Evolutionary conservation across 2,113 vertebrate species (phyloP).

Genomic region (Onychostruthus taczanowskii): DNA sequence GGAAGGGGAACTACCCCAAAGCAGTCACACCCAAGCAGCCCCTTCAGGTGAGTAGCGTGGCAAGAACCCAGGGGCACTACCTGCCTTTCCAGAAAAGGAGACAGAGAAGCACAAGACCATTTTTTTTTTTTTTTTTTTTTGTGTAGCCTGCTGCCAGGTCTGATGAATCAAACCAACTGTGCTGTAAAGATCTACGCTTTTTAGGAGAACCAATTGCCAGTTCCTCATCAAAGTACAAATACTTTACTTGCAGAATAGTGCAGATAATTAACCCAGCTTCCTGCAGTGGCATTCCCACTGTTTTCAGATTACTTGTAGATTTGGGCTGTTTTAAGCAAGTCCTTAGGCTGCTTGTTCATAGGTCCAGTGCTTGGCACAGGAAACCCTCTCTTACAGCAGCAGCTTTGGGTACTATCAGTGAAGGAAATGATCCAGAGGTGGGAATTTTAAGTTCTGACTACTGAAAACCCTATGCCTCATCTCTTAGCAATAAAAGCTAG

Average conservation of each 20-base stretch:
- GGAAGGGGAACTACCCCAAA: not conserved
- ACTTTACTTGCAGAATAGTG: not conserved
- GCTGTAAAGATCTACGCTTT: not conserved
- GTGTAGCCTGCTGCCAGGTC: not conserved
- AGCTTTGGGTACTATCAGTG: not conserved
- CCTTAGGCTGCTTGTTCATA: not conserved
- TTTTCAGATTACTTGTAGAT: not conserved
- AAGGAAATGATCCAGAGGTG: not conserved
- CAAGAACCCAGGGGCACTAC: not conserved
- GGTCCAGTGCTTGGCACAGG: not conserved
- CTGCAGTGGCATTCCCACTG: not conserved
- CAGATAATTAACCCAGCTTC: not conserved
- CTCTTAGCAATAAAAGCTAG: not conserved
- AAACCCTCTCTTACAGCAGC: not conserved
- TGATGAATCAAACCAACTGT: rapidly evolving
- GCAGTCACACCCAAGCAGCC: not conserved
- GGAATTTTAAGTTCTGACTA: not conserved
- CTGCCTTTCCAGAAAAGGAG: not conserved
- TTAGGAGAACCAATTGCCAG: not conserved
- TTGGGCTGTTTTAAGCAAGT: not conserved
- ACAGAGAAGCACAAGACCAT: not conserved
- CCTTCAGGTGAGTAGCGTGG: no score
- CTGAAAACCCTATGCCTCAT: not conserved
- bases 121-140: not conserved
- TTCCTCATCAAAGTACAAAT: not conserved